Evolutionary conservation across 2,113 vertebrate species (phyloP).

Genomic region (Phalacrocorax carbo): DNA sequence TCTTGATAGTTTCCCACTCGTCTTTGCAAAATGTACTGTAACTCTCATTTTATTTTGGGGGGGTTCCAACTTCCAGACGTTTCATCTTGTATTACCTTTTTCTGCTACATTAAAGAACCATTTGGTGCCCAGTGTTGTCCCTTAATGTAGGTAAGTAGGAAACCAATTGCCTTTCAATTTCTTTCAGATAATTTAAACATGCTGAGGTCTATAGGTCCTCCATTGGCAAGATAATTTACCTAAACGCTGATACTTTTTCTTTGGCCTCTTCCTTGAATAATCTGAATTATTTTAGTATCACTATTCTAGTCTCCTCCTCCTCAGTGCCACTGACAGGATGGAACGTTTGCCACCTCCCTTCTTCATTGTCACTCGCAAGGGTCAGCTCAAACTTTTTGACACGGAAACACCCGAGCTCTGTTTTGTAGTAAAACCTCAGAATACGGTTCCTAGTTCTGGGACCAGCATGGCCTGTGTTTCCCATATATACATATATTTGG

Average conservation of each 20-base stretch:
- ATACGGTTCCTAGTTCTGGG: not conserved
- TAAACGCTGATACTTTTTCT: not conserved
- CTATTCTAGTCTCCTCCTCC: not conserved
- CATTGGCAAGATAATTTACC: not conserved
- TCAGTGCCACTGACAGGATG: not conserved
- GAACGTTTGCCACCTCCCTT: not conserved
- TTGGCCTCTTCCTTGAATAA: not conserved
- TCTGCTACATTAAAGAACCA: not conserved
- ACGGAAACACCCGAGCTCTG: accelerated
- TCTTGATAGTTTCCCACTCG: not conserved
- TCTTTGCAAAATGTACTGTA: not conserved
- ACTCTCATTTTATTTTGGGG: not conserved
- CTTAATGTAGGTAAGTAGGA: not conserved
- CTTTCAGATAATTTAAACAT: not conserved
- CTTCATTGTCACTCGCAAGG: no score
- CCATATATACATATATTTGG: not conserved
- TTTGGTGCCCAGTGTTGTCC: not conserved
- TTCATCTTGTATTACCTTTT: not conserved
- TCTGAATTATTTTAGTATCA: not conserved
- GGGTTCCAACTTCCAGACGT: not conserved
- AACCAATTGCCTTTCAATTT: not conserved
- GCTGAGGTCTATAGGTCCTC: not conserved
- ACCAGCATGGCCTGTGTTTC: not conserved
- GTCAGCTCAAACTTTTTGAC: not conserved
- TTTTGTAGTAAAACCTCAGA: not conserved